Evolutionary conservation across 92 coral and sea anemone species (phyloP).

Genomic region (Porites divaricata): DNA sequence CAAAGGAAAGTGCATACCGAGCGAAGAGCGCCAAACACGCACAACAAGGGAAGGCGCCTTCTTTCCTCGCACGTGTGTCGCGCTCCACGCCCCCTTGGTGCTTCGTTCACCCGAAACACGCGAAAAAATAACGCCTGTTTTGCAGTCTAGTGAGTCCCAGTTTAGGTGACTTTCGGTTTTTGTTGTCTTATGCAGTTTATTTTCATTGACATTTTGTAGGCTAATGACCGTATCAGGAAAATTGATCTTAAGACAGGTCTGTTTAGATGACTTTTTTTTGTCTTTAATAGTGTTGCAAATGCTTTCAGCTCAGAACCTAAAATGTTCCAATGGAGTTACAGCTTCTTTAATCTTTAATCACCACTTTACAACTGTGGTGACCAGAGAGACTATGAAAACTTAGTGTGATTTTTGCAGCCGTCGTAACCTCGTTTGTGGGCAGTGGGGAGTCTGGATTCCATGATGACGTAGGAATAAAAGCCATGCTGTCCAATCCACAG

Average conservation of each 20-base stretch:
- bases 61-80: not conserved
- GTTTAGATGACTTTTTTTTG: not conserved
- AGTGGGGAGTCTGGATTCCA: constrained; percentile 67
- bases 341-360: not conserved
- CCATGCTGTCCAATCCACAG: constrained; percentile 71
- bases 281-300: not conserved
- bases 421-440: constrained; percentile 74
- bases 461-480: constrained; percentile 65
- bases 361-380: not conserved
- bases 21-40: too few species aligned
- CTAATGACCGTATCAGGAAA: constrained; percentile 64
- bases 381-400: not conserved
- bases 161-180: not conserved
- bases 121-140: too few species aligned
- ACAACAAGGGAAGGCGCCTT: not conserved
- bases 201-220: constrained; percentile 39
- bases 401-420: constrained; percentile 43
- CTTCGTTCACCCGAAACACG: too few species aligned
- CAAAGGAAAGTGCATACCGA: too few species aligned
- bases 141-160: too few species aligned
- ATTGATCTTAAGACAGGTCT: constrained; percentile 64
- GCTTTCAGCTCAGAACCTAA: too few species aligned
- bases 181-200: not conserved
- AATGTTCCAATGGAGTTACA: too few species aligned
- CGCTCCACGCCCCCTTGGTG: too few species aligned